Percentiles rank a stretch among this genome's conserved stretches.
Evolutionary conservation across 2,113 vertebrate species (phyloP).

Genomic region (Melozone crissalis): DNA sequence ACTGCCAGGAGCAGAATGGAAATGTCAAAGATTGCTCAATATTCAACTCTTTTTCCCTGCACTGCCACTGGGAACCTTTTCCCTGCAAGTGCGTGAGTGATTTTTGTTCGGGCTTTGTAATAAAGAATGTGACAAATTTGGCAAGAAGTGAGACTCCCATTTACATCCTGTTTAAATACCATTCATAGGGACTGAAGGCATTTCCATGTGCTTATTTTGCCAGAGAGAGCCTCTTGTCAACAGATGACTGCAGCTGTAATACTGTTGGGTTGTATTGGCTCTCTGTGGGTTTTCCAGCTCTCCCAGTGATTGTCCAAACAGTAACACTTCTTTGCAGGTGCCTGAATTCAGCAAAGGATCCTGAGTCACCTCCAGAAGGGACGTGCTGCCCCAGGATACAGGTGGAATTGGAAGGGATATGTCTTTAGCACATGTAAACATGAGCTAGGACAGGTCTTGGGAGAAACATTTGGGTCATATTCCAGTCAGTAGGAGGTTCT

Average conservation of each 20-base stretch:
- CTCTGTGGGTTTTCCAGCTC: not conserved
- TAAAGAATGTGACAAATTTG: constrained; percentile 28
- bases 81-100: not conserved
- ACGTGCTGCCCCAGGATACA: not conserved
- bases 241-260: constrained; percentile 10
- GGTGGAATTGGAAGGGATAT: constrained; percentile 27
- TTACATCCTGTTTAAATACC: constrained; percentile 27
- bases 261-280: not conserved
- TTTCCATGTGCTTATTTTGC: constrained; percentile 6
- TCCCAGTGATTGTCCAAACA: not conserved
- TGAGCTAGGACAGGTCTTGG: not conserved
- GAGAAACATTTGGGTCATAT: not conserved
- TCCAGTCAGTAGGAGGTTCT: not conserved
- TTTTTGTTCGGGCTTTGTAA: constrained; percentile 11
- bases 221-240: not conserved
- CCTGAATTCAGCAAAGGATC: not conserved
- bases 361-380: not conserved
- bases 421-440: constrained; percentile 4
- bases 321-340: not conserved
- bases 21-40: constrained; percentile 19
- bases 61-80: constrained; percentile 2
- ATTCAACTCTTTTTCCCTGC: constrained; percentile 9
- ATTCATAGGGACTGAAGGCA: constrained; percentile 9
- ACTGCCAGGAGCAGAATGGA: constrained; percentile 23
- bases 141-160: not conserved